Evolutionary conservation across 1,140 invertebrate species (phyloP).

Genomic region (Tetragnatha versicolor): DNA sequence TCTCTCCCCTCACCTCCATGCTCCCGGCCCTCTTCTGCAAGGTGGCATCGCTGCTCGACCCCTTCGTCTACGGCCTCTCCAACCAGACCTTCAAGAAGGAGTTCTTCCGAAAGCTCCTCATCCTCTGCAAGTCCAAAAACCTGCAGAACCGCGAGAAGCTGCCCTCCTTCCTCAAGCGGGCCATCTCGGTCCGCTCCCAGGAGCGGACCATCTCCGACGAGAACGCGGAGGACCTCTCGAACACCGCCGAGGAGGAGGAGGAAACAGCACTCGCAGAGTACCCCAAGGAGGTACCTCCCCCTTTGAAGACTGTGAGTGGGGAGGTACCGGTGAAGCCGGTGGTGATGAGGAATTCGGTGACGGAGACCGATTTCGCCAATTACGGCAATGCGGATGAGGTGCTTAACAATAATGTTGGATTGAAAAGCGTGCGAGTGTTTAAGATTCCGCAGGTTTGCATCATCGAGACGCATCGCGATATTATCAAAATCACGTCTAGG

Average conservation of each 20-base stretch:
- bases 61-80: slow-evolving; percentile 47
- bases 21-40: slow-evolving; percentile 80
- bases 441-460: slow-evolving; percentile 17
- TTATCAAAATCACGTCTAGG: slow-evolving; percentile 20
- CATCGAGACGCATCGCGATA: slow-evolving; percentile 3
- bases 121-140: neutral
- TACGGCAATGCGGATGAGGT: neutral
- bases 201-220: neutral
- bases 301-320: no score
- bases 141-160: neutral
- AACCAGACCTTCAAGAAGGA: slow-evolving; percentile 45
- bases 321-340: neutral
- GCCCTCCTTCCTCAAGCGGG: neutral
- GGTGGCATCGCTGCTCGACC: slow-evolving; percentile 57
- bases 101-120: neutral
- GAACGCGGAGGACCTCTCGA: neutral
- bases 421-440: slow-evolving; percentile 5
- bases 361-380: neutral
- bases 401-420: neutral
- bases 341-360: neutral
- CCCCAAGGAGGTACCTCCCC: no score
- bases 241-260: neutral
- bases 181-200: neutral
- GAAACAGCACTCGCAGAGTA: neutral
- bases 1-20: slow-evolving; percentile 71